These are phyloP conservation scores for Archaeoteleia sp. DNA, from an alignment of 2,888 invertebrate species.

Conservation along the genomic window DNA sequence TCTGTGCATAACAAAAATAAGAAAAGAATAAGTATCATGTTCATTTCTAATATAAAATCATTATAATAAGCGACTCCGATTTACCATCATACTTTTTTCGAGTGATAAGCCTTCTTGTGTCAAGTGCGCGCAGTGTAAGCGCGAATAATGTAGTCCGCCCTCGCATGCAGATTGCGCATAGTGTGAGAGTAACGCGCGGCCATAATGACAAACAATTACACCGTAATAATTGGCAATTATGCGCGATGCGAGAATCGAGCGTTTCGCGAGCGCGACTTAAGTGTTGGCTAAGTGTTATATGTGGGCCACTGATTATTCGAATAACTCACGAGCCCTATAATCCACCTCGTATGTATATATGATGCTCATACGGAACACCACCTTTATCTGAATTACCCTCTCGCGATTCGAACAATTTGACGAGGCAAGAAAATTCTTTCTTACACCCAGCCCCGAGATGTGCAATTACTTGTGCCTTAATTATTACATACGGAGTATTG, in stretches of 20 bases:
- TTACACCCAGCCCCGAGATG: not conserved
- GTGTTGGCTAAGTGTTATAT: conserved; percentile 61
- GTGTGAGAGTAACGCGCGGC: conserved; percentile 45
- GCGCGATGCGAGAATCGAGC: conserved; percentile 31
- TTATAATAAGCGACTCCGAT: conserved; percentile 31
- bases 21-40: too few relatives aligned
- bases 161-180: conserved; percentile 64
- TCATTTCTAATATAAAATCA: too few relatives aligned
- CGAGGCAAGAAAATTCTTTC: conserved; percentile 1
- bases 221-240: conserved; percentile 65
- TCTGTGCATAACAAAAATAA: too few relatives aligned
- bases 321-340: conserved; percentile 50
- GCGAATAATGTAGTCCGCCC: conserved; percentile 71
- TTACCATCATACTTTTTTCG: conserved; percentile 43
- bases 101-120: conserved; percentile 39
- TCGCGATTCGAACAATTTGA: conserved; percentile 21
- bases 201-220: conserved; percentile 70
- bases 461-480: conserved; percentile 3
- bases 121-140: conserved; percentile 57
- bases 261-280: conserved; percentile 56
- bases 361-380: conserved; percentile 50
- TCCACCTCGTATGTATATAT: conserved; percentile 55
- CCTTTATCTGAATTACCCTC: conserved; percentile 24
- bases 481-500: conserved; percentile 8
- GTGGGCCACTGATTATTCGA: conserved; percentile 63